Evolutionary conservation across 2,797 vertebrate species (phyloP).

Genomic region (Uromys caudimaculatus): DNA sequence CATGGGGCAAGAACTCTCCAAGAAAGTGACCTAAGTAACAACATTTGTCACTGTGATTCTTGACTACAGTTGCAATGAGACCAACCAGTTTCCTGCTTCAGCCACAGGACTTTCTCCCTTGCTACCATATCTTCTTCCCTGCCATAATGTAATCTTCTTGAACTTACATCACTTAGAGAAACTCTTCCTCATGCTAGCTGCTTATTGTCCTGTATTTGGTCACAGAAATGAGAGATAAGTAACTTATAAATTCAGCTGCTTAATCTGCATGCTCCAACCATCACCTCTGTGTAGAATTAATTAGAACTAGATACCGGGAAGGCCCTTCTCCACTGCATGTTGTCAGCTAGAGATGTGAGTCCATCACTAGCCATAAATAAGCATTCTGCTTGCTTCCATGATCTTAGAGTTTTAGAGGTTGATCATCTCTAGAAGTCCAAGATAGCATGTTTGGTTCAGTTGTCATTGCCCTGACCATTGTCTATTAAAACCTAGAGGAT

Average conservation of each 20-base stretch:
- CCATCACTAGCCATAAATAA: background rate
- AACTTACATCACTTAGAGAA: background rate
- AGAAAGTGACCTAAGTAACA: background rate
- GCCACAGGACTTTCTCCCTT: background rate
- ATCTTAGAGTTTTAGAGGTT: background rate
- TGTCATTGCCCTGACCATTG: background rate
- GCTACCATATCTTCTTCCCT: too few relatives aligned
- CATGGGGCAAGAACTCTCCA: background rate
- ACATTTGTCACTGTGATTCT: background rate
- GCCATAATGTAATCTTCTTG: background rate
- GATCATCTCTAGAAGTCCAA: background rate
- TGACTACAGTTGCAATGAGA: background rate
- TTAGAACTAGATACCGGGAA: background rate
- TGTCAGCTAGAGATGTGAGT: background rate
- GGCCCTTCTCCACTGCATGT: background rate
- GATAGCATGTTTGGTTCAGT: background rate
- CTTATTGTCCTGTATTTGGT: background rate
- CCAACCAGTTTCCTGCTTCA: background rate
- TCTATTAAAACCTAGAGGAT: background rate
- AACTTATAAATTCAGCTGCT: background rate
- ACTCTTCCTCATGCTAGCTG: background rate
- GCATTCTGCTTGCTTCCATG: background rate
- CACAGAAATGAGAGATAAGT: background rate
- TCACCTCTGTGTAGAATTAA: background rate
- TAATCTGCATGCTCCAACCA: background rate